These are phyloP conservation scores for Scyliorhinus canicula DNA, from an alignment of 2,797 vertebrate species.

Conservation along the genomic window DNA sequence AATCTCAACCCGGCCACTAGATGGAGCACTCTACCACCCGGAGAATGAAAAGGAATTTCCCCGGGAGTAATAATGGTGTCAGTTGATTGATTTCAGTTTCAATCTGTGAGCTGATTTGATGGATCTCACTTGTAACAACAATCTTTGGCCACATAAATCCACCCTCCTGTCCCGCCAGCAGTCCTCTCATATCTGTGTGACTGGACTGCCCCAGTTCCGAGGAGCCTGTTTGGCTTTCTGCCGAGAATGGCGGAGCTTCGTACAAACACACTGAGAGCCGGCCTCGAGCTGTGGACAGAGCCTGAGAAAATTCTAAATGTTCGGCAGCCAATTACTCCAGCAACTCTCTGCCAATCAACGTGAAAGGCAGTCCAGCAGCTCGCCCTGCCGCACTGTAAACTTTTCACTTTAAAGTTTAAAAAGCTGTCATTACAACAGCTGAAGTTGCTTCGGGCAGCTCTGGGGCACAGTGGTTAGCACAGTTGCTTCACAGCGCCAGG, in stretches of 20 bases:
- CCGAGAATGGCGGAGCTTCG: not conserved
- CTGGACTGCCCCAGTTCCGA: not conserved
- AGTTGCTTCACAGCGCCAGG: too few relatives aligned
- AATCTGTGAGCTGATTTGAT: not conserved
- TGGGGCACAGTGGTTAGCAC: too few relatives aligned
- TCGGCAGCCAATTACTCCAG: too few relatives aligned
- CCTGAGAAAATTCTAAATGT: not conserved
- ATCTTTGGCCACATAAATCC: not conserved
- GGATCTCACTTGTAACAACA: not conserved
- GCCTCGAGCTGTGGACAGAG: too few relatives aligned
- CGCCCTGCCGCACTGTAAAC: not conserved
- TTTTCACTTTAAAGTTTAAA: not conserved
- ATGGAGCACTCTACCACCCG: not conserved
- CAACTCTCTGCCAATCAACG: not conserved
- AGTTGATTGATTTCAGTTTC: not conserved
- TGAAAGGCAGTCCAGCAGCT: not conserved
- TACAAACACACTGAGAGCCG: not conserved
- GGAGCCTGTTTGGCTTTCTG: too few relatives aligned
- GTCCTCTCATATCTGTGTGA: not conserved
- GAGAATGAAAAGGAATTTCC: not conserved
- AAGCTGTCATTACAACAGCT: not conserved
- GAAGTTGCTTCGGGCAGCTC: too few relatives aligned
- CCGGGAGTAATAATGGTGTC: not conserved
- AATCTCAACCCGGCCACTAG: conserved; percentile 17
- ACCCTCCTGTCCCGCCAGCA: not conserved